A percentile compares a stretch with the other conserved stretches of the same genome.
Conservation (phyloP, 1,140 invertebrate species). For the Trichonephila clavipes region DNA sequence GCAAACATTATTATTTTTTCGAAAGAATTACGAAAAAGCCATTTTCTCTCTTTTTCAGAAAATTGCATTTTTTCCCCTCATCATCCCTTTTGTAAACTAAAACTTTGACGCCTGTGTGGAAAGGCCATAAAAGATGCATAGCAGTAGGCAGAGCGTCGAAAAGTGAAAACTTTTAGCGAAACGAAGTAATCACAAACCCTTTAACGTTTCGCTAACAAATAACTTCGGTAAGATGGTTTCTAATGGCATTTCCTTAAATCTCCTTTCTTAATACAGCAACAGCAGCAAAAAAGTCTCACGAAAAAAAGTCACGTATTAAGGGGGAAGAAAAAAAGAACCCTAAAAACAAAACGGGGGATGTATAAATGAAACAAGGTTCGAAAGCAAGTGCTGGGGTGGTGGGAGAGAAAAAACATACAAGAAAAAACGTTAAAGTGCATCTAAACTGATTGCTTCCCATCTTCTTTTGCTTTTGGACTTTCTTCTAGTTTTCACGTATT, state of each 20-base stretch:
- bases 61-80: not conserved
- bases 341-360: not conserved
- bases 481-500: constrained; percentile 20
- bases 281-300: not conserved
- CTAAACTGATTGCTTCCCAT: constrained; percentile 44
- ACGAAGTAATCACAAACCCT: constrained; percentile 28
- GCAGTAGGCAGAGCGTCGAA: not conserved
- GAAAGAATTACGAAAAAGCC: not conserved
- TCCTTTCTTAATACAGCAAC: not conserved
- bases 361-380: constrained; percentile 39
- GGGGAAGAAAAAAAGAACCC: not conserved
- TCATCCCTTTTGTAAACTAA: not conserved
- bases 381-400: not conserved
- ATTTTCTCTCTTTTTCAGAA: not conserved
- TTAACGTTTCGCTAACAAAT: constrained; percentile 28
- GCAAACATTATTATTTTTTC: not conserved
- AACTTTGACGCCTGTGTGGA: not conserved
- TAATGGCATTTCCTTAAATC: constrained; percentile 49
- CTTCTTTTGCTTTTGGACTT: not conserved
- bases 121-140: constrained; percentile 25
- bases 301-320: constrained; percentile 43
- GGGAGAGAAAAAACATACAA: not conserved
- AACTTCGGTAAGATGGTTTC: constrained; percentile 28
- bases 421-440: not conserved
- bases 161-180: constrained; percentile 24